phyloP scores from a whole-genome alignment of 2,113 vertebrate species.

The Butorides virescens region DNA sequence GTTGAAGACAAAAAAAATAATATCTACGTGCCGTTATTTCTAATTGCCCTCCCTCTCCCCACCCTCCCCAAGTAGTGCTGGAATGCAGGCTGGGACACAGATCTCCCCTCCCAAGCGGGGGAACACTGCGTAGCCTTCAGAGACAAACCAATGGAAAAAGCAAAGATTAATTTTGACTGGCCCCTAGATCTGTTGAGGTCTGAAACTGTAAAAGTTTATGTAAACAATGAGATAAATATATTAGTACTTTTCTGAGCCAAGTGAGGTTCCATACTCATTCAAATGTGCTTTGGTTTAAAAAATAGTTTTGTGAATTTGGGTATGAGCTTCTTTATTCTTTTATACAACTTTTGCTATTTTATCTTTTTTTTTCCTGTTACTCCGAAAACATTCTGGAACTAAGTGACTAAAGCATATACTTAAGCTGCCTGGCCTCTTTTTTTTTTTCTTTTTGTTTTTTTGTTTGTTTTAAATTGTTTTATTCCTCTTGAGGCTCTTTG shows the following conservation, averaged over 20 bases:
- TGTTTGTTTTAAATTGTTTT: slow-evolving; percentile 37
- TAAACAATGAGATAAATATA: slow-evolving; percentile 99
- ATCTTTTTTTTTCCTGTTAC: slow-evolving; percentile 77
- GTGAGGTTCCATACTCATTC: slow-evolving; percentile 93
- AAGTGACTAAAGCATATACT: slow-evolving; percentile 83
- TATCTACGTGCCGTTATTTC: not conserved
- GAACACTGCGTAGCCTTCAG: not conserved
- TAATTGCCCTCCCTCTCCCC: not conserved
- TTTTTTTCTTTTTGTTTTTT: slow-evolving; percentile 9
- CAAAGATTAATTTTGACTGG: slow-evolving; percentile 82
- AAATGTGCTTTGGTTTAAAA: slow-evolving; percentile 99
- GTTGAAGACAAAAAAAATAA: not conserved
- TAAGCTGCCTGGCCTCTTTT: slow-evolving; percentile 84
- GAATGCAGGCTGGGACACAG: slow-evolving; percentile 32
- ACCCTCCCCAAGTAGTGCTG: not conserved
- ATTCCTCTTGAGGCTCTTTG: slow-evolving; percentile 83
- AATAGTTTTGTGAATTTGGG: slow-evolving; percentile 98
- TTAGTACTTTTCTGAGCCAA: slow-evolving; percentile 91
- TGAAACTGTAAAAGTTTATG: slow-evolving; percentile 98
- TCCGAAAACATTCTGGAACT: slow-evolving; percentile 88
- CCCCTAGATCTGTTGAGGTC: slow-evolving; percentile 91
- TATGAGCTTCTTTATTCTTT: slow-evolving; percentile 89
- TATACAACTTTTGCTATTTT: slow-evolving; percentile 87
- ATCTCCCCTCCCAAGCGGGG: not conserved
- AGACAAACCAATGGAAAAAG: slow-evolving; percentile 79